phyloP scores from a whole-genome alignment of 2,888 invertebrate species.

The Agrochola lychnidis region DNA sequence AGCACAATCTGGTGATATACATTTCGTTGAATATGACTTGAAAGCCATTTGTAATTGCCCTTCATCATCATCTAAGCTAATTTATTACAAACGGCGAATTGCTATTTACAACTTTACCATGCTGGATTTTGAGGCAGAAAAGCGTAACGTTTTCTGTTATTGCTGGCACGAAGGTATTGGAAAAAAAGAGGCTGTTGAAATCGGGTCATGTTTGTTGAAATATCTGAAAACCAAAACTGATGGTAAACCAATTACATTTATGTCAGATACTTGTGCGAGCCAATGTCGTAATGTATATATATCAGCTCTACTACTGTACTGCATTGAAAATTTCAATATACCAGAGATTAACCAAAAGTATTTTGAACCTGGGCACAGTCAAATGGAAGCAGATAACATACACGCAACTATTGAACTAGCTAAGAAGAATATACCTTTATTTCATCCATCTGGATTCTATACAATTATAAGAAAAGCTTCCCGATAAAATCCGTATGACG shows the following conservation, averaged over 20 bases:
- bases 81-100: no score
- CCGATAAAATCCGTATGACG: conserved; percentile 39
- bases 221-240: conserved; percentile 47
- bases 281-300: conserved; percentile 47
- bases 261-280: conserved; percentile 16
- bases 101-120: conserved; percentile 44
- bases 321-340: conserved; percentile 41
- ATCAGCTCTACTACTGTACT: conserved; percentile 47
- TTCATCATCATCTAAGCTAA: no score
- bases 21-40: conserved; percentile 47
- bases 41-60: conserved; percentile 36
- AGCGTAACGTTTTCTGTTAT: conserved; percentile 28
- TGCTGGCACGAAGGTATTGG: conserved; percentile 52
- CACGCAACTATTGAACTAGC: conserved; percentile 49
- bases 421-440: conserved; percentile 51
- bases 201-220: conserved; percentile 55
- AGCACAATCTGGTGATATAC: conserved; percentile 44
- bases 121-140: conserved; percentile 42
- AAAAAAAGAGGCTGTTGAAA: conserved; percentile 42
- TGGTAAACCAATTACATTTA: conserved; percentile 47
- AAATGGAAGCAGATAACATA: conserved; percentile 53
- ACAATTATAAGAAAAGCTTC: conserved; percentile 44
- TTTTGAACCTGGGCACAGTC: conserved; percentile 50
- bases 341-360: conserved; percentile 55
- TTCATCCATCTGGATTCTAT: conserved; percentile 38